Base-by-base conservation (phyloP, 2,888 invertebrate species). In the Beris chalybata region DNA sequence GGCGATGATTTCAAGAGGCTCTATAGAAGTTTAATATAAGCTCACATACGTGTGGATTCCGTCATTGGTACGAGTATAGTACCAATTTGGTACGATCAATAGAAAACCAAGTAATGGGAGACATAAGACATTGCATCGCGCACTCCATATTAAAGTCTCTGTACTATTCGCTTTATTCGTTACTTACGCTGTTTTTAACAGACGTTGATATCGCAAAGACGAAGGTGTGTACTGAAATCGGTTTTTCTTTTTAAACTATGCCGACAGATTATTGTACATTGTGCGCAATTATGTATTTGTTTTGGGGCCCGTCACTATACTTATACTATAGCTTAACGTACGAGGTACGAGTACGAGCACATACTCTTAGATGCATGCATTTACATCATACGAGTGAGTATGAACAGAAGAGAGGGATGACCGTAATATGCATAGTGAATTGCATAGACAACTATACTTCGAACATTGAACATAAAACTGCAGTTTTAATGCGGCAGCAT, bases 81-180 rank as follows among this genome's bases (percentile, higher is more conserved):
- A 32, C 32, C 13, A 38, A 56, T 56, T 56, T 56, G 38, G 43
- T 56, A 15, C 55, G 55, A 56, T 56, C 55, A 38, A 56, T 56
- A 56, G 55, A 56, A 56, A 13, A 56, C 32, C 43, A 13, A 43
- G 31, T 30, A 53, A 53, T 30, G 31, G n/a, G 53, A 7, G 31
- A 11, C 38, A 38, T 38, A 30, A 7, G 31, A 11, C 38, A 38
- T 38, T 38, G 38, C 38, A 38, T 38, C 9, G 38, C 38, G 38
- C 5, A 38, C 38, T 38, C 38, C 38, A 38, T 38, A 38, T 38
- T 7, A 7, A 38, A 38, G 22, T 22, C 22, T 22, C 22, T 38
- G 38, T 38, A 38, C 38, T 38, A 9, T 38, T 7, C 9, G 38
- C 38, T 38, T 38, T 38, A 38, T 38, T 7, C 9, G 38, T 38